These are phyloP conservation scores for Willisornis vidua DNA, from an alignment of 2,113 vertebrate species.

Conservation along the genomic window DNA sequence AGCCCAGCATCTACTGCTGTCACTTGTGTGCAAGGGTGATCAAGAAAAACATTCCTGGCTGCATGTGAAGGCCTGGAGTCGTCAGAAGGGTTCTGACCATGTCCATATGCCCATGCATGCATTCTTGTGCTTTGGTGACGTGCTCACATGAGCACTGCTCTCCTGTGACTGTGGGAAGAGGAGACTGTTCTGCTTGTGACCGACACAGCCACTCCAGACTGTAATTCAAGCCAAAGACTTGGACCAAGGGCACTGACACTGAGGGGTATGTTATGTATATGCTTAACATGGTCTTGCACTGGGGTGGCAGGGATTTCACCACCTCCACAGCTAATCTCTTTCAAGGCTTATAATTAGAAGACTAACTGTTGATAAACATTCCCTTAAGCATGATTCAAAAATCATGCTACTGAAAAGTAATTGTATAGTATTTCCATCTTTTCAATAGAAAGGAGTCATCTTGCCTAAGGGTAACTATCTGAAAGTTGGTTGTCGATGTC, in stretches of 20 bases:
- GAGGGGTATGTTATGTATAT: background rate
- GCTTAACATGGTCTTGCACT: background rate
- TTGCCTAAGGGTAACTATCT: constrained; percentile 51
- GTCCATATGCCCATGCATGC: background rate
- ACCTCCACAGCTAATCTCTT: background rate
- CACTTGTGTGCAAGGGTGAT: background rate
- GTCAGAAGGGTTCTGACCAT: background rate
- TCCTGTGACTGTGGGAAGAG: background rate
- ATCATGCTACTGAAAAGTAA: constrained; percentile 23
- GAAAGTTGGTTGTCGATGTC: constrained; percentile 53
- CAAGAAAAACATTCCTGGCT: background rate
- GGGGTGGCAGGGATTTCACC: background rate
- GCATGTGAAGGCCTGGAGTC: background rate
- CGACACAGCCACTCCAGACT: background rate
- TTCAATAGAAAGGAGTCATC: constrained; percentile 28
- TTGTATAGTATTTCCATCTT: constrained; percentile 37
- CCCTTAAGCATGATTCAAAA: constrained; percentile 7
- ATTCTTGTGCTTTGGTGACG: background rate
- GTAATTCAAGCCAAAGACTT: background rate
- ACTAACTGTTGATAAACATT: constrained; percentile 28
- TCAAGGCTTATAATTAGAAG: constrained; percentile 9
- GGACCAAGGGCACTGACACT: background rate
- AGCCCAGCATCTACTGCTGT: background rate
- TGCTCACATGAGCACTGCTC: background rate
- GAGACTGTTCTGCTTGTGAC: background rate